Conservation (phyloP, 2,797 vertebrate genomes). For the Ataeniobius toweri region DNA sequence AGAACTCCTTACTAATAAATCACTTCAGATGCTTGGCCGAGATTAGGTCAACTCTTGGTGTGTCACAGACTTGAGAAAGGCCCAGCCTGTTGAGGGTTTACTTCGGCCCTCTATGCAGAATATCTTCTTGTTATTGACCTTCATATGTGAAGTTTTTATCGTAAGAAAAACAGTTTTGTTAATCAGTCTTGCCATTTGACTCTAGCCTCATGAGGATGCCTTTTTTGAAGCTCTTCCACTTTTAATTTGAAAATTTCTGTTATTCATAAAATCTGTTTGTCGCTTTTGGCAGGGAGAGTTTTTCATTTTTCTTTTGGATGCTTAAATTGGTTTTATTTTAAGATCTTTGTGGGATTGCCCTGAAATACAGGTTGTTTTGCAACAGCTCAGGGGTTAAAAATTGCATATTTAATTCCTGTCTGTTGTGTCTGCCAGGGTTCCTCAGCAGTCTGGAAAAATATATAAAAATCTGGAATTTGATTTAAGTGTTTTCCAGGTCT, state of each 20-base stretch:
- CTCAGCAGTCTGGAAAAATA: no score
- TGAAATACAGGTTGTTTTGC: slow-evolving; percentile 24
- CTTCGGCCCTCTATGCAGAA: slow-evolving; percentile 57
- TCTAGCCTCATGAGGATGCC: slow-evolving; percentile 25
- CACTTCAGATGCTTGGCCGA: slow-evolving; percentile 45
- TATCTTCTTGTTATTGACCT: slow-evolving; percentile 53
- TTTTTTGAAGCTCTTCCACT: slow-evolving; percentile 18
- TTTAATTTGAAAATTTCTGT: slow-evolving; percentile 33
- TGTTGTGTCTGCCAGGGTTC: slow-evolving; percentile 2
- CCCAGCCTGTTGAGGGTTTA: slow-evolving; percentile 58
- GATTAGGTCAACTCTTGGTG: slow-evolving; percentile 54
- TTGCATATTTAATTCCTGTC: not conserved
- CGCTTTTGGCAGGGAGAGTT: slow-evolving; percentile 9
- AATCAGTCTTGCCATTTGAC: slow-evolving; percentile 42
- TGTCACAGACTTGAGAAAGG: slow-evolving; percentile 43
- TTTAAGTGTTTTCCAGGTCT: no score
- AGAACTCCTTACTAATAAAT: slow-evolving; percentile 56
- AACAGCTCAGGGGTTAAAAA: slow-evolving; percentile 1
- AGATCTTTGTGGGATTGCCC: slow-evolving; percentile 27
- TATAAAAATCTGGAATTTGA: no score
- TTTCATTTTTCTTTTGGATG: slow-evolving; percentile 22
- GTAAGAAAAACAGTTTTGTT: slow-evolving; percentile 41
- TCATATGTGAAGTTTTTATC: slow-evolving; percentile 43
- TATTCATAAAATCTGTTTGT: slow-evolving; percentile 16
- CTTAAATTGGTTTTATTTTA: slow-evolving; percentile 14